Conservation (phyloP, 2,113 vertebrate species). For the Lepus timidus region DNA sequence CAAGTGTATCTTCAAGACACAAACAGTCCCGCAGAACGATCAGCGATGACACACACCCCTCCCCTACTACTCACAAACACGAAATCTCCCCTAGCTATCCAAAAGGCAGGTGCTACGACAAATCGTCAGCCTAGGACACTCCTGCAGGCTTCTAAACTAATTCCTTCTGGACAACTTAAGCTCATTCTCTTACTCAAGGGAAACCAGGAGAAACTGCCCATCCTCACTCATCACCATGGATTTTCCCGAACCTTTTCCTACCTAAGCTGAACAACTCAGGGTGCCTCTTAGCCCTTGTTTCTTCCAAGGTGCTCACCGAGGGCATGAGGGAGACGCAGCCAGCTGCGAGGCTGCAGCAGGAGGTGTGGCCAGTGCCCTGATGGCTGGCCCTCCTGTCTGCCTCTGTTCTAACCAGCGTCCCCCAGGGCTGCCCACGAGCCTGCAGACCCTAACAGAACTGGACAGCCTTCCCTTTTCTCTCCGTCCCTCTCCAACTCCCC, state of each 20-base stretch:
- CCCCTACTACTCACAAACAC: slow-evolving; percentile 31
- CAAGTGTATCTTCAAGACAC: slow-evolving; percentile 49
- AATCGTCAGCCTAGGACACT: slow-evolving; percentile 3
- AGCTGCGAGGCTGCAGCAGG: background rate
- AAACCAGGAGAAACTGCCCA: background rate
- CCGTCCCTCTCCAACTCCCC: background rate
- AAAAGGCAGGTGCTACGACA: slow-evolving; percentile 48
- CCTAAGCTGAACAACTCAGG: background rate
- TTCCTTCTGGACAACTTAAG: background rate
- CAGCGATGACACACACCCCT: background rate
- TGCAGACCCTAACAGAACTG: background rate
- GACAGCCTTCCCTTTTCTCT: background rate
- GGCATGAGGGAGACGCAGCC: background rate
- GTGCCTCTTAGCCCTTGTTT: background rate
- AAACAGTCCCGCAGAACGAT: background rate
- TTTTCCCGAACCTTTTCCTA: slow-evolving; percentile 7
- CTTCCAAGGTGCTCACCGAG: slow-evolving; percentile 12
- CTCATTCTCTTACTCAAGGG: background rate
- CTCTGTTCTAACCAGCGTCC: slow-evolving; percentile 53
- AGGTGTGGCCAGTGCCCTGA: background rate
- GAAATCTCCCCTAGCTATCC: background rate
- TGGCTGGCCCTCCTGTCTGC: background rate
- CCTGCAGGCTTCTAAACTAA: slow-evolving; percentile 41
- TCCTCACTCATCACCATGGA: background rate
- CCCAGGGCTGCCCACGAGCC: background rate